Evolutionary conservation across 2,113 vertebrate species (phyloP).

Genomic region (Amphiprion ocellaris): DNA sequence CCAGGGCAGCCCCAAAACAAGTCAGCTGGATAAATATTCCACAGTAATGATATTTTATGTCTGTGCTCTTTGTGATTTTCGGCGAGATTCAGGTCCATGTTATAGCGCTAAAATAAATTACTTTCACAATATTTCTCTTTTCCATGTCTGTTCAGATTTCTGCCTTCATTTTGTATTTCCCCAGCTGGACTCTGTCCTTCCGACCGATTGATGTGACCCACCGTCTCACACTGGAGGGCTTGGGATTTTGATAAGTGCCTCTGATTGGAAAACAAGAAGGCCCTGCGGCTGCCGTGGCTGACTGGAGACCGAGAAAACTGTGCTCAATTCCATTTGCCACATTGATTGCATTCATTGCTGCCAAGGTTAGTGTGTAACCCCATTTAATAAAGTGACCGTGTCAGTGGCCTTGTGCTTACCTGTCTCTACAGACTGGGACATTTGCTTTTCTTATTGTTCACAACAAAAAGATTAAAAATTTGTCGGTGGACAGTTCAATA

Average conservation of each 20-base stretch:
- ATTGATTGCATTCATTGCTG: constrained; percentile 56
- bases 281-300: constrained; percentile 16
- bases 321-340: constrained; percentile 54
- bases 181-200: constrained; percentile 21
- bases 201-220: constrained; percentile 27
- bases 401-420: constrained; percentile 39
- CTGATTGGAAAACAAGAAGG: constrained; percentile 53
- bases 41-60: neutral
- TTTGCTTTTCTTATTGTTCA: constrained; percentile 6
- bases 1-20: constrained; percentile 12
- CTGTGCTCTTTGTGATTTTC: neutral
- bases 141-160: neutral
- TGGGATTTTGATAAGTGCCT: constrained; percentile 50
- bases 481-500: neutral
- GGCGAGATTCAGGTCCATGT: neutral
- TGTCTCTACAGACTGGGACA: constrained; percentile 16
- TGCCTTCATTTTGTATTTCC: constrained; percentile 24
- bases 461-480: constrained; percentile 1
- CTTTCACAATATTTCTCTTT: neutral
- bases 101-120: neutral
- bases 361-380: constrained; percentile 53
- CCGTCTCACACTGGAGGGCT: constrained; percentile 23
- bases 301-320: constrained; percentile 41
- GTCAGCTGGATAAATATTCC: constrained; percentile 19
- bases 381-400: constrained; percentile 56